phyloP scores from a whole-genome alignment of 2,888 invertebrate species.

The Microctonus aethiopoides region DNA sequence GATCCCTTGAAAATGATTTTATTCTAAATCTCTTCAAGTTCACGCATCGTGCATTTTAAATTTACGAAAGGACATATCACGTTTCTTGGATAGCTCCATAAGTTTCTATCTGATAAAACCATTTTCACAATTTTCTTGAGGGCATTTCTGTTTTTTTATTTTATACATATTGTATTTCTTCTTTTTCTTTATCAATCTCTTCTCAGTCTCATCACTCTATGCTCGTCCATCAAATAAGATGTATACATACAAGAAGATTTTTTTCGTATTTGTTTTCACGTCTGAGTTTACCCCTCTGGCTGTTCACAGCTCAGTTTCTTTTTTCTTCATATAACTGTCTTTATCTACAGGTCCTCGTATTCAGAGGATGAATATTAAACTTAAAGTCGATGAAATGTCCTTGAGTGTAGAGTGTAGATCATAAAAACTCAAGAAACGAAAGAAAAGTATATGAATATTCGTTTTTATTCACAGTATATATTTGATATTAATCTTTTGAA shows the following conservation, averaged over 20 bases:
- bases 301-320: neutral
- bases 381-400: slow-evolving; percentile 18
- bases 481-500: slow-evolving; percentile 4
- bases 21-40: neutral
- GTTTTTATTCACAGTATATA: neutral
- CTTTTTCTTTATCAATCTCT: neutral
- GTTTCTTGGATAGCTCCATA: slow-evolving; percentile 5
- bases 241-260: neutral
- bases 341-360: slow-evolving; percentile 15
- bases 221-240: neutral
- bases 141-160: slow-evolving; percentile 2
- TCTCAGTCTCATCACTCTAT: neutral
- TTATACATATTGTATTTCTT: neutral
- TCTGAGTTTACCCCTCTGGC: slow-evolving; percentile 25
- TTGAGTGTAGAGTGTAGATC: slow-evolving; percentile 2
- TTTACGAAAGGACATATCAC: slow-evolving; percentile 14
- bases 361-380: slow-evolving; percentile 27
- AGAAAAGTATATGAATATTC: slow-evolving; percentile 1
- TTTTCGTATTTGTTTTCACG: slow-evolving; percentile 25
- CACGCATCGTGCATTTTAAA: neutral
- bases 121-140: slow-evolving; percentile 14
- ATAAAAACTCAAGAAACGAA: neutral
- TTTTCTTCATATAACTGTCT: slow-evolving; percentile 9
- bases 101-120: slow-evolving; percentile 24
- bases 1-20: neutral